A percentile compares a stretch with the other conserved stretches of the same genome.
Evolutionary conservation across 2,113 vertebrate species (phyloP).

Genomic region (Zosterops japonicus): DNA sequence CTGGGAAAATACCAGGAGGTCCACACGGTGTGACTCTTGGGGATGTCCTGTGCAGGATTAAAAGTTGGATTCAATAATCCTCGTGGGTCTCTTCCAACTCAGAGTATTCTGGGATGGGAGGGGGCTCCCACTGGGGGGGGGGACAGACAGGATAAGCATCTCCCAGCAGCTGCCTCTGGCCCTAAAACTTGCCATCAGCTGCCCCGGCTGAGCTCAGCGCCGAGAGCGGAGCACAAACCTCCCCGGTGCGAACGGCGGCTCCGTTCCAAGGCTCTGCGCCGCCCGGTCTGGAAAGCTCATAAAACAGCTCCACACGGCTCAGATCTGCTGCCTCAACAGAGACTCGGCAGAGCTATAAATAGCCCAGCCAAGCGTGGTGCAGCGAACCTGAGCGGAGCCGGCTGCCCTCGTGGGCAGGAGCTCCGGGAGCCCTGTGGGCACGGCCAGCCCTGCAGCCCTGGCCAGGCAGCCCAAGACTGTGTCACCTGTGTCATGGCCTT

Average conservation of each 20-base stretch:
- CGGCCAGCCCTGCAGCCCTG: neutral
- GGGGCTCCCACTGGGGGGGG: neutral
- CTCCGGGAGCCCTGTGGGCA: neutral
- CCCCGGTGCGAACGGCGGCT: neutral
- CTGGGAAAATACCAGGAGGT: neutral
- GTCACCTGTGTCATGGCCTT: neutral
- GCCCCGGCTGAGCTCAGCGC: neutral
- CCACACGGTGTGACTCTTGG: neutral
- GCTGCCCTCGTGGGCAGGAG: neutral
- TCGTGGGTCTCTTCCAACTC: neutral
- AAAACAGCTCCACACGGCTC: neutral
- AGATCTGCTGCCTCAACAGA: slow-evolving; percentile 5
- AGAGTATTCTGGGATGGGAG: neutral
- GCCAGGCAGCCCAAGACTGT: too few relatives aligned
- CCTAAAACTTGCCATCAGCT: neutral
- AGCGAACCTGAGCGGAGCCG: neutral
- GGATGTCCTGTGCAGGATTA: neutral
- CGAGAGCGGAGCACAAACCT: neutral
- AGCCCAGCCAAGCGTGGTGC: neutral
- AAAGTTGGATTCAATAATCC: neutral
- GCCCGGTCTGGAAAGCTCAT: neutral
- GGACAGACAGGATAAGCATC: neutral
- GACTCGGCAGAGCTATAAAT: slow-evolving; percentile 32
- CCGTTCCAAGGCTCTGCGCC: neutral
- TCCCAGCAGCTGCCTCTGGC: neutral